Base-by-base conservation (phyloP, 1,140 invertebrate genomes). In the Trissolcus basalis region DNA sequence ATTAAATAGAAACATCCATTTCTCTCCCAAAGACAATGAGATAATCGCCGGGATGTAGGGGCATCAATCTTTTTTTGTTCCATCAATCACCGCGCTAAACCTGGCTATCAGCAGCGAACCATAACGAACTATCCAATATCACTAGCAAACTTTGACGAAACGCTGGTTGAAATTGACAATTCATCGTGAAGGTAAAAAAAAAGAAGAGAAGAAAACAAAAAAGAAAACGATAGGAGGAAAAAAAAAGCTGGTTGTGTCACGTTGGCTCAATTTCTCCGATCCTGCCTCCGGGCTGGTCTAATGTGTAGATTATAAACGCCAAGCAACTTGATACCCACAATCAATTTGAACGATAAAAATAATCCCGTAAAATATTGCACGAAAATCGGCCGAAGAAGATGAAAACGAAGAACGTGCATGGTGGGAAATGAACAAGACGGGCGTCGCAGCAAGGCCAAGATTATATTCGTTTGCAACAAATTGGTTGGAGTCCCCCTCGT, bases 161-260 rank as follows among this genome's bases (percentile, higher is more conserved):
- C 19, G 19, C 19, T 27, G 43, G 33, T 27, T 10, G n/a, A 59
- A 59, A 48, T 36, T 56, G 44, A 48, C 55, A 48, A 59, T 59
- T 59, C 55, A 59, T 59, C 13, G 12, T 41, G 35, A 45, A 44
- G 2, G 15, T 27, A 32, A 56, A 56, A 45, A 44, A n/a, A 3
- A 19, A 13, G 19, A 44, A 11, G 16, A 44, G 43, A 45, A 44
- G 11, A 9, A 43, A 8, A 14, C 14, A 9, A 12, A 13, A 43
- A 27, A 54, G 11, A 54, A 27, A 39, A 33, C 19, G 10, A 58
- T n/a, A n/a, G n/a, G n/a, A n/a, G n/a, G 4, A 56, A 11, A n/a
- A 41, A 41, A 13, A 15, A 45, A 56, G 33, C 9, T 33, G 43
- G 41, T 33, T 27, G 43, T 56, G 43, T 56, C 54, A 45, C 45